Percentiles rank a stretch among this genome's conserved stretches.
Conservation (phyloP, 2,113 vertebrate species). For the Hipposideros armiger region DNA sequence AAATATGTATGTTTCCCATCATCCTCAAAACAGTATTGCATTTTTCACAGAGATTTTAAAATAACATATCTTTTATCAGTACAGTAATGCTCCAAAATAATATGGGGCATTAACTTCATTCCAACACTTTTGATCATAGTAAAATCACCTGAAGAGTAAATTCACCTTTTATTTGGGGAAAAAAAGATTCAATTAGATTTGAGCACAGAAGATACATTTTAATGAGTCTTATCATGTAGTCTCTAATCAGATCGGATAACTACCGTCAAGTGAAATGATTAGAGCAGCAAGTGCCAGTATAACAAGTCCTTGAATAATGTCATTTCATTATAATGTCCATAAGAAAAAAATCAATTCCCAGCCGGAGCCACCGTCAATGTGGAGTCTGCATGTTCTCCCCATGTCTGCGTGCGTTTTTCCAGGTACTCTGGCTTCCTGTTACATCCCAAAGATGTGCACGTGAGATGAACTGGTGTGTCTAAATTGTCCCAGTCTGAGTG, state of each 20-base stretch:
- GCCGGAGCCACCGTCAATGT: not conserved
- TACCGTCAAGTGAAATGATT: not conserved
- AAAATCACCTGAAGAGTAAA: slow-evolving; percentile 8
- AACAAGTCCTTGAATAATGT: accelerated
- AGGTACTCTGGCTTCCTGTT: not conserved
- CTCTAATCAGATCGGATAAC: not conserved
- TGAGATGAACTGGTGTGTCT: not conserved
- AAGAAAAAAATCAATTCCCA: not conserved
- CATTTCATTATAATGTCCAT: not conserved
- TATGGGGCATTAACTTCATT: not conserved
- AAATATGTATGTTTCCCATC: not conserved
- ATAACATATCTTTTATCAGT: not conserved
- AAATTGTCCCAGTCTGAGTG: not conserved
- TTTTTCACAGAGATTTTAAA: slow-evolving; percentile 1
- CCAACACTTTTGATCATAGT: not conserved
- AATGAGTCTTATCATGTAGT: not conserved
- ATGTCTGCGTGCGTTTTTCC: not conserved
- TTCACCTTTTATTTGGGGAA: not conserved
- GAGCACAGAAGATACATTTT: not conserved
- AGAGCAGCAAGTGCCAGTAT: not conserved
- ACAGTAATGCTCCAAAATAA: slow-evolving; percentile 23
- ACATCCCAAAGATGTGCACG: not conserved
- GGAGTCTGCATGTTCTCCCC: not conserved
- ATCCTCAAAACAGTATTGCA: slow-evolving; percentile 3
- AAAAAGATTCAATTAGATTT: not conserved